Evolutionary conservation across 2,113 vertebrate species (phyloP).

Genomic region (Noctilio leporinus): DNA sequence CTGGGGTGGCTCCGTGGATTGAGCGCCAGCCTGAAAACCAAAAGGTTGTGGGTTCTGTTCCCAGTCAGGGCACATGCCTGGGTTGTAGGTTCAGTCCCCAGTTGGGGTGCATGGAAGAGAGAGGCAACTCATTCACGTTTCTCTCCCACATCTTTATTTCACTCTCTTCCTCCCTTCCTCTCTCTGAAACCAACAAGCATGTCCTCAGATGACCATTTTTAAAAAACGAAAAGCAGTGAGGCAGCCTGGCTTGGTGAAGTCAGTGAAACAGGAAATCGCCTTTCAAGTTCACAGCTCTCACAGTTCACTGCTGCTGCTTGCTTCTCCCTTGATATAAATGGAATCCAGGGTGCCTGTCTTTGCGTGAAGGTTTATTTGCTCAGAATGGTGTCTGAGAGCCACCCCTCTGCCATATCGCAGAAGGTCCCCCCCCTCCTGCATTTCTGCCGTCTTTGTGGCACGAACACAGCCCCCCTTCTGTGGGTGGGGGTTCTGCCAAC

Average conservation of each 20-base stretch:
- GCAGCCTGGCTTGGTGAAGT: not conserved
- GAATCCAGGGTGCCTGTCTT: accelerated
- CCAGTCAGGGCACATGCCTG: too few relatives aligned
- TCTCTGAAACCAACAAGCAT: too few relatives aligned
- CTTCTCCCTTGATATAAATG: not conserved
- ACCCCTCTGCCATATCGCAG: not conserved
- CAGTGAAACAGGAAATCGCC: accelerated
- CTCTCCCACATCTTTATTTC: too few relatives aligned
- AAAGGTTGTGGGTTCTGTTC: too few relatives aligned
- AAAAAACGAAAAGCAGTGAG: not conserved
- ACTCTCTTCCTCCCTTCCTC: too few relatives aligned
- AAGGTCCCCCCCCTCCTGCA: accelerated
- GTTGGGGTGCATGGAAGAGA: too few relatives aligned
- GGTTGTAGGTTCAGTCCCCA: too few relatives aligned
- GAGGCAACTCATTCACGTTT: too few relatives aligned
- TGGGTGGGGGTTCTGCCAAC: accelerated
- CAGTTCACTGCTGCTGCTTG: not conserved
- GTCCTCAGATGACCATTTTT: too few relatives aligned
- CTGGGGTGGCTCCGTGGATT: too few relatives aligned
- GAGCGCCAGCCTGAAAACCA: too few relatives aligned
- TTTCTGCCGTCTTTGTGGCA: not conserved
- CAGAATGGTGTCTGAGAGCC: not conserved
- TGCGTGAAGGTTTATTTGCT: not conserved
- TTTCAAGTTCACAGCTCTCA: accelerated
- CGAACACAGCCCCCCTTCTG: not conserved